A percentile compares a stretch with the other conserved stretches of the same genome.
Evolutionary conservation across 1,140 invertebrate species (phyloP).

Genomic region (Tetranychus cinnabarinus): DNA sequence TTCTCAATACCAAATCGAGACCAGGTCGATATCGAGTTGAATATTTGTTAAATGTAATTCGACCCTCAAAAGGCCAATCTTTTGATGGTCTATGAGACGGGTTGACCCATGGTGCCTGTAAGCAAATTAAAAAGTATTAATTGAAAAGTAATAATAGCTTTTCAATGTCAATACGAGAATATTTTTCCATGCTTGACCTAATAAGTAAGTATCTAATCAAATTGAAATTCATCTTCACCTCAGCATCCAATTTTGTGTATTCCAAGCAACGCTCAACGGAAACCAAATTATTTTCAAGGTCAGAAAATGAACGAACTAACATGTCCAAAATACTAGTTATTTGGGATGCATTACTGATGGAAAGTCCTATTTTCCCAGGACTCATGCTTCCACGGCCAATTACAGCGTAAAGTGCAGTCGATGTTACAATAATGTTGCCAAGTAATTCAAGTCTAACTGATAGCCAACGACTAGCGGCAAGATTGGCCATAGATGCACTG

Average conservation of each 20-base stretch:
- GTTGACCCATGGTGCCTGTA: background rate
- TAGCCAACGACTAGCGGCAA: background rate
- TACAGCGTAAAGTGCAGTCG: slow-evolving; percentile 54
- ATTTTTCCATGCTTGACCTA: slow-evolving; percentile 74
- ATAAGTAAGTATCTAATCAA: background rate
- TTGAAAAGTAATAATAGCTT: slow-evolving; percentile 78
- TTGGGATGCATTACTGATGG: slow-evolving; percentile 29
- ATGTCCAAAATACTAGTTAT: too few relatives aligned
- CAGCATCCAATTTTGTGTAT: slow-evolving; percentile 59
- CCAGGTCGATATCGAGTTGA: slow-evolving; percentile 36
- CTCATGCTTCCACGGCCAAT: slow-evolving; percentile 47
- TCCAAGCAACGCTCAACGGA: too few relatives aligned
- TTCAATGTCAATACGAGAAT: slow-evolving; percentile 58
- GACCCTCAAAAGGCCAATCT: slow-evolving; percentile 30
- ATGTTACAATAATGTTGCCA: background rate
- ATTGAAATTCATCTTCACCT: slow-evolving; percentile 34
- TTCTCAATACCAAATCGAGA: slow-evolving; percentile 16
- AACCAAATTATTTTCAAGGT: too few relatives aligned
- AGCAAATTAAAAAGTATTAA: slow-evolving; percentile 54
- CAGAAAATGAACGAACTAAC: too few relatives aligned
- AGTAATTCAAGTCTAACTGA: background rate
- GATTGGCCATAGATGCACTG: background rate
- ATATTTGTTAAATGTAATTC: slow-evolving; percentile 36
- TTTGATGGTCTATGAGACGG: background rate
- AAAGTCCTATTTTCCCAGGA: slow-evolving; percentile 55